Evolutionary conservation across 92 coral and sea anemone species (phyloP).

Genomic region (Heliopora coerulea): DNA sequence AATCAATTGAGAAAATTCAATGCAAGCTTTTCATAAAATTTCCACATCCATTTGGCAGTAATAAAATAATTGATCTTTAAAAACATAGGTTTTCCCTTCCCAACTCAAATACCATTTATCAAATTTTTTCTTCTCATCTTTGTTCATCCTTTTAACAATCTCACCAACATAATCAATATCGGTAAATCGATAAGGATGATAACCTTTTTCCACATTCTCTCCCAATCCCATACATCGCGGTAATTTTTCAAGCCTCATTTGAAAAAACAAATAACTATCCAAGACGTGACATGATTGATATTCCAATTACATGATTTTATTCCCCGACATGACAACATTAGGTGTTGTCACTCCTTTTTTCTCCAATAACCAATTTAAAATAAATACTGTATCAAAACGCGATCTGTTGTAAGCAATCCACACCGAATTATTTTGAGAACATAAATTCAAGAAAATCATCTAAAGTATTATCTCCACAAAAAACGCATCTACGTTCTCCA

Average conservation of each 20-base stretch:
- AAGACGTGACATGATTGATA: neutral
- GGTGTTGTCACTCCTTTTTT: neutral
- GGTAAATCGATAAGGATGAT: constrained; percentile 16
- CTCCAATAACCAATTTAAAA: constrained; percentile 7
- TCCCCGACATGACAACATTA: constrained; percentile 27
- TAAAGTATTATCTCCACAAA: neutral
- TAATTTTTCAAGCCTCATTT: neutral
- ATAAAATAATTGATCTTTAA: constrained; percentile 16
- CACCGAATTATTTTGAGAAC: neutral
- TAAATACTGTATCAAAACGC: constrained; percentile 19
- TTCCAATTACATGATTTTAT: neutral
- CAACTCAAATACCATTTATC: constrained; percentile 1
- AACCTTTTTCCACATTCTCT: constrained; percentile 3
- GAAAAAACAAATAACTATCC: constrained; percentile 24
- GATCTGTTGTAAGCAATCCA: constrained; percentile 1
- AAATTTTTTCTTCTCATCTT: neutral
- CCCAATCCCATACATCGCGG: constrained; percentile 14
- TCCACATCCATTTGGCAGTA: constrained; percentile 15
- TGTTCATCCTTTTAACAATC: neutral
- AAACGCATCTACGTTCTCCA: constrained; percentile 13
- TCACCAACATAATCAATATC: constrained; percentile 26
- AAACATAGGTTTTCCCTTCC: neutral
- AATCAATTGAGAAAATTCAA: constrained; percentile 13
- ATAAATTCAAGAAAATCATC: neutral
- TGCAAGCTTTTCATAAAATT: constrained; percentile 14